Base-by-base conservation (phyloP, 2,113 vertebrate species). In the Grus americana region DNA sequence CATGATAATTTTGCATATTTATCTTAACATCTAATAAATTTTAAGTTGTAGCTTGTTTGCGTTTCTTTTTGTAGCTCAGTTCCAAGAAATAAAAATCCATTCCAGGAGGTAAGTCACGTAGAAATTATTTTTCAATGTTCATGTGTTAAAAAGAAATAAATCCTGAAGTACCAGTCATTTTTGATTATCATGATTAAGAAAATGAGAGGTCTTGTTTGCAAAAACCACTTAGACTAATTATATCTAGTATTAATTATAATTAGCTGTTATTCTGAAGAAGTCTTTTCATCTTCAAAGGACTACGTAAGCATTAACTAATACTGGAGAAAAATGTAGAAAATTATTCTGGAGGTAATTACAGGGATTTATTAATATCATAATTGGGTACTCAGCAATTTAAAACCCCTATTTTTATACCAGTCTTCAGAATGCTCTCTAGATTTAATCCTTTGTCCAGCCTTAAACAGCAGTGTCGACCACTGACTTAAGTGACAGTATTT, bases 41-140 rank as follows among this genome's bases (percentile, higher is more conserved):
- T 29, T 29, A 15, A 74, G 75, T 68, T 92, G 90, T 36, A 55
- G 4, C 94, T 70, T 70, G 9, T 81, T 97, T 97, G n/a, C 87
- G 91, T 93, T 95, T 95, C 79, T 97, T 96, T 88, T 97, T 92
- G 57, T 96, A 99, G 99, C 96, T 99, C 99, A 95, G 98, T 99
- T 98, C 99, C 99, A 97, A 99, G 99, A 97, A 99, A 99, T 98
- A 99, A 99, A 98, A 99, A 98, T 97, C 99, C 99, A 79, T 99
- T 99, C 98, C 99, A 99, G 97, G 99, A 99, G 99, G 99, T 99
- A 96, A 98, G 98, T 89, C 65, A 50, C 2, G 0, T 59, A 83
- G 34, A 93, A 94, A 94, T 91, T 81, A 50, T 61, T 79, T 75
- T 74, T 75, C 57, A 65, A 1, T 71, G 55, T 72, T 88, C 18